Percentiles rank a stretch among this genome's conserved stretches.
Evolutionary conservation across 2,113 vertebrate genomes (phyloP).

Genomic region (Halichoeres trimaculatus): DNA sequence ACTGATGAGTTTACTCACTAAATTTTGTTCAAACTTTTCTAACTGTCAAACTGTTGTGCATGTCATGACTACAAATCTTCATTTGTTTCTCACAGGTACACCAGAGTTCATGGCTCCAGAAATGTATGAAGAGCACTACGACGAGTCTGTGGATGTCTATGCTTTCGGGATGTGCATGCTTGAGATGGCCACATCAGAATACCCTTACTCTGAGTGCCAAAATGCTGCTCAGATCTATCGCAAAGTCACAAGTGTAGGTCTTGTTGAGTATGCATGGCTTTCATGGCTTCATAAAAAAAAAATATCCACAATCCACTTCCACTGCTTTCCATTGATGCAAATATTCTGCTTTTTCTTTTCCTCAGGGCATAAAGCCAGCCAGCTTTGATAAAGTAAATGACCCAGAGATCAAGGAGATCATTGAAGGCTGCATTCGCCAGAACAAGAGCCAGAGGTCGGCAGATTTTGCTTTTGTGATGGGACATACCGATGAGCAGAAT

Average conservation of each 20-base stretch:
- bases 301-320: not conserved
- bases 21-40: no score
- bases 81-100: constrained; percentile 84
- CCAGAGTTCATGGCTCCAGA: constrained; percentile 97
- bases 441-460: constrained; percentile 91
- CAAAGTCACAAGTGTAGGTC: constrained; percentile 96
- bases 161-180: constrained; percentile 97
- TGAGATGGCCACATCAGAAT: constrained; percentile 96
- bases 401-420: constrained; percentile 96
- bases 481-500: not conserved
- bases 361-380: constrained; percentile 94
- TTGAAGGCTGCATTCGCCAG: constrained; percentile 94
- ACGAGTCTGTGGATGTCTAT: constrained; percentile 94
- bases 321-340: not conserved
- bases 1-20: no score
- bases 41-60: constrained; percentile 7
- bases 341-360: constrained; percentile 8
- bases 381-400: constrained; percentile 95
- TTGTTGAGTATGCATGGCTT: not conserved
- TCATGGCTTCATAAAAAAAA: not conserved
- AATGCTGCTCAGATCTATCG: constrained; percentile 96
- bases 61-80: constrained; percentile 3
- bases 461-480: constrained; percentile 18
- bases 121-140: constrained; percentile 97
- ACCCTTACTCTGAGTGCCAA: constrained; percentile 95